A percentile compares a stretch with the other conserved stretches of the same genome.
phyloP scores from a whole-genome alignment of 2,113 vertebrate species.

The Gobiocypris rarus region DNA sequence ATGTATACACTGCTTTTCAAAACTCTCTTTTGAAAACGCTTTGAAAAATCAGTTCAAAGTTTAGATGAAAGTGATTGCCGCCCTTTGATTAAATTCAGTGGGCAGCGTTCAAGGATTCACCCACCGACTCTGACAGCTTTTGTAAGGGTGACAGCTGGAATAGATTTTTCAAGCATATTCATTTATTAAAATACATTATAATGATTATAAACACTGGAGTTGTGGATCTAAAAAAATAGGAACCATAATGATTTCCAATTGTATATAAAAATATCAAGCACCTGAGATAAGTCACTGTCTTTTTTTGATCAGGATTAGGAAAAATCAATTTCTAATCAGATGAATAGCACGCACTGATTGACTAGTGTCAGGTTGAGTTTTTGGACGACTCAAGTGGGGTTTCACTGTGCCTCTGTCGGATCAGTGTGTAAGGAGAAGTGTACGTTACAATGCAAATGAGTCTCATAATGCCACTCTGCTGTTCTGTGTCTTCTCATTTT shows the following conservation, averaged over 20 bases:
- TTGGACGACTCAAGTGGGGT: constrained; percentile 47
- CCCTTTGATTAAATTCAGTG: constrained; percentile 47
- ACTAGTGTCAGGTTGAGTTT: constrained; percentile 37
- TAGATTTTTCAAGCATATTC: background rate
- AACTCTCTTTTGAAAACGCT: constrained; percentile 35
- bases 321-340: constrained; percentile 27
- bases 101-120: constrained; percentile 2
- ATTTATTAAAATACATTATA: constrained; percentile 14
- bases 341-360: constrained; percentile 27
- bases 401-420: constrained; percentile 42
- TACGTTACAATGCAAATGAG: constrained; percentile 64
- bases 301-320: background rate
- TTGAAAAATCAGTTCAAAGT: constrained; percentile 59
- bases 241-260: background rate
- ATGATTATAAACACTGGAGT: background rate
- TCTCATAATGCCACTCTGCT: constrained; percentile 30
- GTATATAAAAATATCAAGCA: background rate
- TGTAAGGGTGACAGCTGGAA: constrained; percentile 14
- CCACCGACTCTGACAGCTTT: background rate
- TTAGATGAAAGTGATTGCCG: constrained; percentile 51
- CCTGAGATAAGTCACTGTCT: background rate
- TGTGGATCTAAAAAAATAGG: background rate
- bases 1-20: background rate
- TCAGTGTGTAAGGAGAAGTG: constrained; percentile 52
- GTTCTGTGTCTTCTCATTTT: constrained; percentile 52